Evolutionary conservation across 2,113 vertebrate species (phyloP), one percentile per base, ranked within the genome.

Genomic region (Cathartes aura): DNA sequence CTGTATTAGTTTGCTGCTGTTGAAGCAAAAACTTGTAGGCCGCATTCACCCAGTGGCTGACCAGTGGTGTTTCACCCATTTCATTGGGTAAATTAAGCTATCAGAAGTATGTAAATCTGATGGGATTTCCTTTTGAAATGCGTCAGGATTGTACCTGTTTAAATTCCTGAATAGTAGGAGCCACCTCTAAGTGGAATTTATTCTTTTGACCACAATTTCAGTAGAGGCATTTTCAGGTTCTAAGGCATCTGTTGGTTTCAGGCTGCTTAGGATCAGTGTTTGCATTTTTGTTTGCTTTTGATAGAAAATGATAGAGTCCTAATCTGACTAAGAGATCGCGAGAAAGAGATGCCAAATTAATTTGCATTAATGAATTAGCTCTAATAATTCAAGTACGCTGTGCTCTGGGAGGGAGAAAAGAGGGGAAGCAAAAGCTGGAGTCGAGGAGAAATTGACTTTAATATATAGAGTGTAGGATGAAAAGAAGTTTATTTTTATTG

Each of bases 401-500:
- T 32, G 50, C n/a, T 6, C 22, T 59, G 64, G 64, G 52, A 78
- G 64, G 43, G 85, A 38, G 30, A 20, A 55, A 78, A 66, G 45
- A 81, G 23, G 42, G 45, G 50, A 56, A 48, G 74, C 20, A 29
- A 50, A 63, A 76, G 59, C 50, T 94, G 79, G 50, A 62, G 42
- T 83, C 5, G 3, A 59, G 64, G 59, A 73, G 74, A 52, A 90
- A 74, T 55, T 38, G 36, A 19, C 34, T n/a, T 70, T 27, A 81
- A 70, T 81, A 8, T 53, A 47, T 42, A 15, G 68, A 63, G 20
- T 26, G 22, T n/a, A 32, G 73, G 67, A 53, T 82, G 82, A 62
- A 63, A 92, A 83, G n/a, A 18, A 66, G 52, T 75, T 96, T 87
- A n/a, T 83, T 95, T 92, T 91, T 84, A 22, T 52, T 80, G 53